Base-by-base conservation (phyloP, 2,797 vertebrate genomes). In the Coregonus suidteri region DNA sequence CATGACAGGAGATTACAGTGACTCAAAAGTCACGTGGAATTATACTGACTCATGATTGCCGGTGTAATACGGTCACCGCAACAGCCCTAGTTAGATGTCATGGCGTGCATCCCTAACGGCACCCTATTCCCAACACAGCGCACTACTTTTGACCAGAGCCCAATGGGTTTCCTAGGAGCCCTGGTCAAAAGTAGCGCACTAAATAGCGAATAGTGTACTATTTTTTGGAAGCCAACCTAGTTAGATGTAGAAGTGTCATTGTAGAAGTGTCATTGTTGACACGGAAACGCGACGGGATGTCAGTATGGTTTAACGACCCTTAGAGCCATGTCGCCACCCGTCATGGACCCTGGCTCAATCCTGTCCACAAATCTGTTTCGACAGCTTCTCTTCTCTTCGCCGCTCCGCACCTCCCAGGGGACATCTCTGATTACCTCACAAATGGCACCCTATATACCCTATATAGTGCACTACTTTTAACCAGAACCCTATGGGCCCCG, bases 301-400 rank as follows among this genome's bases (percentile, higher is more conserved):
- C 89, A 91, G 81, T 79, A 77, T 18, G 73, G 79, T 81, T 84
- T 81, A 82, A 84, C 82, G 79, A 53, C 79, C 76, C 81, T 89
- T 70, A 77, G 78, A 89, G 91, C 86, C 88, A 79, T 70, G 81
- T 79, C 70, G 68, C 89, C 83, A 86, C 89, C 84, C 81, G 83
- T 59, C 56, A 59, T 16, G 18, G 56, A 20, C 56, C 56, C 73
- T 84, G 80, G 82, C 71, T 89, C 78, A 88, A 77, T 87, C 65
- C 85, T 84, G 85, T 84, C 75, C 34, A 62, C 84, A 90, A 91
- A 94, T 91, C 81, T 74, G 76, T 91, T 91, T 75, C 74, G 91
- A 92, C 93, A 94, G 93, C 84, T 86, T 76, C 74, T 59, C 54
- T 59, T 6, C 18, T 59, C 56, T 59, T 18, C n/a, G 56, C 56